Evolutionary conservation across 92 coral and sea anemone species (phyloP), one percentile per base, ranked within the genome.

Genomic region (Porites lobata): DNA sequence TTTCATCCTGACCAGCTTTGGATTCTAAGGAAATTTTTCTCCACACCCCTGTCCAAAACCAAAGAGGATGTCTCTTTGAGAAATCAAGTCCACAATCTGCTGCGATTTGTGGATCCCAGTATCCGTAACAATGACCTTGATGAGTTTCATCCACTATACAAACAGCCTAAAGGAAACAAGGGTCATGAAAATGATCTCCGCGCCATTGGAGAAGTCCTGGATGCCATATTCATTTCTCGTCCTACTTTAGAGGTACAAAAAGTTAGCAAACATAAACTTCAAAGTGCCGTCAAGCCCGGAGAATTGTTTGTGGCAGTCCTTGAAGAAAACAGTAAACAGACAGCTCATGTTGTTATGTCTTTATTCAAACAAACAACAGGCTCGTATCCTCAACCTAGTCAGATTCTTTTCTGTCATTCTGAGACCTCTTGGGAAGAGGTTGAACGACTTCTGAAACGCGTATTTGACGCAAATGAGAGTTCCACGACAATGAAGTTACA

Each of bases 391-490:
- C 86, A 94, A 69, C 98, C 99, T 5, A 92, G 94, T 71, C 96
- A 97, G 74, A 84, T 97, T 67, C 88, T 97, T 24, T 97, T 97
- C 82, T 97, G 99, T 75, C 93, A 91, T 67, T 72, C 94, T 9
- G 93, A 91, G 54, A 97, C 99, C 64, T 82, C 90, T 29, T 97
- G 99, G 98, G 99, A 95, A 57, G 98, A 97, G 84, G 90, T 97
- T 18, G 93, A 90, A 1, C 93, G 96, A 53, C 92, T 95, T 72
- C 96, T 96, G 7, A 93, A 80, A 75, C 92, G 99, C 26, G 86
- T 94, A 19, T 97, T 97, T 80, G 90, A 88, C 76, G 96, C 96
- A 50, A 81, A 88, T 26, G 68, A 18, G 7, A 91, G 92, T 72
- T 89, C 86, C 29, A 58, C 57, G 7, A 22, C 85, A 18, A 77